phyloP scores from a whole-genome alignment of 2,888 invertebrate genomes.

The Lasioglossum zephyrum region DNA sequence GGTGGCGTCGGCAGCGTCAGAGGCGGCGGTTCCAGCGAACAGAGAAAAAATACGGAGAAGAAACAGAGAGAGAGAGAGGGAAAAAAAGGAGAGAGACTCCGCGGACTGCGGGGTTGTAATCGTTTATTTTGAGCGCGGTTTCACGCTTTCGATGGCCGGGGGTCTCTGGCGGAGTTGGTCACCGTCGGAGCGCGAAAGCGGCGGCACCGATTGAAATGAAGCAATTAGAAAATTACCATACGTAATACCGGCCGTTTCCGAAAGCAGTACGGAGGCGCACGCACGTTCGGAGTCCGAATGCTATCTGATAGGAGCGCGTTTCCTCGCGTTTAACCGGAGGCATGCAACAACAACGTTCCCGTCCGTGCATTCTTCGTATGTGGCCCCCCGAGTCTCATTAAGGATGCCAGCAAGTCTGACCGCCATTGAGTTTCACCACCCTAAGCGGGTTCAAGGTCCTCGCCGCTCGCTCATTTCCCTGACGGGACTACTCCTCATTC shows the following conservation, averaged over 20 bases:
- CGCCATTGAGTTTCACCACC: slow-evolving; percentile 70
- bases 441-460: slow-evolving; percentile 64
- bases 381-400: slow-evolving; percentile 66
- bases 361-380: slow-evolving; percentile 70
- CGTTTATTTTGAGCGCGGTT: slow-evolving; percentile 39
- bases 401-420: slow-evolving; percentile 49
- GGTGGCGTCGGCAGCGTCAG: slow-evolving; percentile 3
- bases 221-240: slow-evolving; percentile 81
- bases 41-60: background rate
- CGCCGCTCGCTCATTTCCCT: background rate
- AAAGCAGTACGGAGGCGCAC: slow-evolving; percentile 74
- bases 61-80: background rate
- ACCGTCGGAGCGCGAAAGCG: slow-evolving; percentile 47
- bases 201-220: slow-evolving; percentile 76
- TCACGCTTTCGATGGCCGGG: slow-evolving; percentile 38
- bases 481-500: background rate
- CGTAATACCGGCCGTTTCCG: slow-evolving; percentile 78
- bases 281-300: slow-evolving; percentile 72
- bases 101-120: slow-evolving; percentile 5
- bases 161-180: slow-evolving; percentile 16
- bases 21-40: background rate
- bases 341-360: slow-evolving; percentile 68
- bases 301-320: slow-evolving; percentile 78
- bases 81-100: background rate
- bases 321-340: slow-evolving; percentile 75